Base-by-base conservation (phyloP, 1,140 invertebrate species). In the Nephila pilipes region DNA sequence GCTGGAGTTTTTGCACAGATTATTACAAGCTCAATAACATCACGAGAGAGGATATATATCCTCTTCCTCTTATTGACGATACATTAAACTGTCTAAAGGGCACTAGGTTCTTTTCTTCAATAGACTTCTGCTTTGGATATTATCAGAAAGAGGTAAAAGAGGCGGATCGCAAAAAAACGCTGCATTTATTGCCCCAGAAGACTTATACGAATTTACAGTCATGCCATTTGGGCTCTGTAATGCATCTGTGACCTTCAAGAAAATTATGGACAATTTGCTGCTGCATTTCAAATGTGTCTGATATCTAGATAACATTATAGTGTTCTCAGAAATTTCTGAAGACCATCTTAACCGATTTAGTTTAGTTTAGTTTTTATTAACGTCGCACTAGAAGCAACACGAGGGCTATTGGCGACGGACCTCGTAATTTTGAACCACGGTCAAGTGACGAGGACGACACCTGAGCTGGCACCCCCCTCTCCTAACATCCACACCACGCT, bases 81-180 rank as follows among this genome's bases (percentile, higher is more conserved):
- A 94, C n/a, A 18, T 90, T 97, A 3, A 93, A 95, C 36, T 92
- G 79, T 5, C 90, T 96, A 0, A 22, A 93, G 3, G 95, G 95
- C 1, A 94, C 94, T 4, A 95, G 89, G 14, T 95, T 95, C 38
- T 96, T 96, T 89, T 94, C 95, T 5, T 94, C 95, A 0, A 94
- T 97, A 2, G 96, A 96, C 95, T 94, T 96, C 81, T 87, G 36
- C 0, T 95, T 94, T 38, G 96, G 96, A 0, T 97, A 96, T 93
- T 95, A 95, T 94, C n/a, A 96, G 94, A 38, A 96, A 93, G 46
- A 95, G 3, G 88, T 96, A 2, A 94, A 95, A 83, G 93, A 94
- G 46, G 94, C 94, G 5, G 95, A 95, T 89, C 94, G 94, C 54
- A 93, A 95, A 83, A 96, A 96, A 95, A n/a, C n/a, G n/a, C 96